Evolutionary conservation across 2,113 vertebrate genomes (phyloP), one percentile per base, ranked within the genome.

Genomic region (Forbesichthys agassizii): DNA sequence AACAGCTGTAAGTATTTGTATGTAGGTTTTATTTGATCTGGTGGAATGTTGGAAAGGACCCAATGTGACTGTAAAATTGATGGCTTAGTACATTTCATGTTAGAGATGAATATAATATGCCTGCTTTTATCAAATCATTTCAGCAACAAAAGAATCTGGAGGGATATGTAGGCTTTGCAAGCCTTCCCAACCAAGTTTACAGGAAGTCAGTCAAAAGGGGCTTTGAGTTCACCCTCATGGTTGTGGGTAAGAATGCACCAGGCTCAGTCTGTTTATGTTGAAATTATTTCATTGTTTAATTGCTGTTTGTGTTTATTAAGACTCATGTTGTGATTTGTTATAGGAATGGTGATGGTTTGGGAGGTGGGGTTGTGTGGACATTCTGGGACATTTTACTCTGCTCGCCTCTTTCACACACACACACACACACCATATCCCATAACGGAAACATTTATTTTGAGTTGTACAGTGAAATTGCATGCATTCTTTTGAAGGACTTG

Each of bases 111-210:
- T 9, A 70, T 48, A 65, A 1, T 75, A 55, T 77, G 46, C 54
- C 14, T 47, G 49, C 49, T 33, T 73, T 60, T 33, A 10, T 13
- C 27, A 27, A 27, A 82, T 54, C 91, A 65, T 85, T 84, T 73
- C 86, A 98, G 97, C 96, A 98, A 94, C 96, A 96, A 93, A 98
- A 99, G 90, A 98, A 97, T 89, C 95, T 99, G 91, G 98, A 99
- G 92, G 97, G 96, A 92, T 99, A 99, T 82, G 98, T 99, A 88
- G 98, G 98, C 86, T 99, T 99, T 92, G 97, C 97, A 79, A 99
- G 97, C 92, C 96, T 99, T 71, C 98, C 98, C 59, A 99, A 99
- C 90, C 98, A 99, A 94, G 97, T 99, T 64, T 99, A 98, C 89
- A 94, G 98, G 79, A 99, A 99, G 90, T 99, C 98, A 55, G 98